These are phyloP conservation scores for Morelia viridis DNA, from an alignment of 2,797 vertebrate species.

Conservation along the genomic window DNA sequence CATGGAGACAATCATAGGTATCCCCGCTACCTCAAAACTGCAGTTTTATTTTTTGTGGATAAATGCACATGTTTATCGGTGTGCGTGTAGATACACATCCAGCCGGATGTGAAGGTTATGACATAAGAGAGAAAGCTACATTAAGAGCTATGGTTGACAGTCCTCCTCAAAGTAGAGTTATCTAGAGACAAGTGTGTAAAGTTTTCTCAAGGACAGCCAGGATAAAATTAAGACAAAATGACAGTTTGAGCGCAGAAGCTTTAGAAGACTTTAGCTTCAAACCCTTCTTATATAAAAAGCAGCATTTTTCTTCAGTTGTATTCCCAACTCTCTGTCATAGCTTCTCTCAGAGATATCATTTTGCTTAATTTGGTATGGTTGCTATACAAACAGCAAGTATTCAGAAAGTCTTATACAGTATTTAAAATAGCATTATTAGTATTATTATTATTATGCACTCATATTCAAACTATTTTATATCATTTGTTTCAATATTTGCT, in stretches of 20 bases:
- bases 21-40: too few relatives aligned
- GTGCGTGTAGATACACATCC: background rate
- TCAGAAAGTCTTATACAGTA: background rate
- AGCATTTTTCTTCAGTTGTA: background rate
- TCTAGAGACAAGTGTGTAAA: background rate
- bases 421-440: background rate
- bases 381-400: background rate
- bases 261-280: background rate
- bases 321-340: slow-evolving; percentile 11
- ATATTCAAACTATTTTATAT: background rate
- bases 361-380: background rate
- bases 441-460: background rate
- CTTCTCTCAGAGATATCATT: background rate
- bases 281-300: slow-evolving; percentile 14
- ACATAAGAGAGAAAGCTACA: background rate
- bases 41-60: background rate
- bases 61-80: background rate
- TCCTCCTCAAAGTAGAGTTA: background rate
- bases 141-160: slow-evolving; percentile 20
- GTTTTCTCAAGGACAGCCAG: background rate
- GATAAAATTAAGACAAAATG: slow-evolving; percentile 12
- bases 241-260: slow-evolving; percentile 16
- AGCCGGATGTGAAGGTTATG: slow-evolving; percentile 5
- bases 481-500: background rate
- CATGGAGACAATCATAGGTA: background rate